Conservation (phyloP, 2,888 invertebrate genomes). For the Rotaria magnacalcarata region DNA sequence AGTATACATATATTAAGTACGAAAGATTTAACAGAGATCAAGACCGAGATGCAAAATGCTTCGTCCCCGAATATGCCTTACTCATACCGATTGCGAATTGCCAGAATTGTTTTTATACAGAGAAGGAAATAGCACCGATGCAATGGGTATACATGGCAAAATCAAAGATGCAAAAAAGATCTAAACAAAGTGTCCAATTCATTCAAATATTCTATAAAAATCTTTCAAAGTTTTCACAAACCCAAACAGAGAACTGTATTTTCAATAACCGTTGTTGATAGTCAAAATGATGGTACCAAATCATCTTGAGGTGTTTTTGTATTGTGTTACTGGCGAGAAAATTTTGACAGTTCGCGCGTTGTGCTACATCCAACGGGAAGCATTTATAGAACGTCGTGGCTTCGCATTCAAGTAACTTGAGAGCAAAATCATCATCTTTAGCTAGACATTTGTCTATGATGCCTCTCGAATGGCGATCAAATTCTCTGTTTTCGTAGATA, state of each 20-base stretch:
- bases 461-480: not conserved
- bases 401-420: not conserved
- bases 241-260: not conserved
- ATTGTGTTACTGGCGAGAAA: not conserved
- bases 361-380: not conserved
- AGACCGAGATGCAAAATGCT: not conserved
- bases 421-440: not conserved
- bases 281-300: constrained; percentile 3
- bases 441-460: not conserved
- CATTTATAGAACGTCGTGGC: not conserved
- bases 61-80: not conserved
- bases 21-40: not conserved
- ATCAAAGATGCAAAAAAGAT: not conserved
- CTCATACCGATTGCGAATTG: not conserved
- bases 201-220: not conserved
- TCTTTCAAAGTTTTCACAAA: not conserved
- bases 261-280: not conserved
- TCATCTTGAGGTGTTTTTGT: not conserved
- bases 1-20: not conserved
- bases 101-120: not conserved
- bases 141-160: not conserved
- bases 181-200: not conserved
- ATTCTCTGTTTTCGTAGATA: not conserved
- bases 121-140: not conserved
- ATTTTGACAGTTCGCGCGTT: not conserved